Percentiles rank a stretch among this genome's conserved stretches.
Conservation (phyloP, 1,140 invertebrate species). For the Bombus impatiens region DNA sequence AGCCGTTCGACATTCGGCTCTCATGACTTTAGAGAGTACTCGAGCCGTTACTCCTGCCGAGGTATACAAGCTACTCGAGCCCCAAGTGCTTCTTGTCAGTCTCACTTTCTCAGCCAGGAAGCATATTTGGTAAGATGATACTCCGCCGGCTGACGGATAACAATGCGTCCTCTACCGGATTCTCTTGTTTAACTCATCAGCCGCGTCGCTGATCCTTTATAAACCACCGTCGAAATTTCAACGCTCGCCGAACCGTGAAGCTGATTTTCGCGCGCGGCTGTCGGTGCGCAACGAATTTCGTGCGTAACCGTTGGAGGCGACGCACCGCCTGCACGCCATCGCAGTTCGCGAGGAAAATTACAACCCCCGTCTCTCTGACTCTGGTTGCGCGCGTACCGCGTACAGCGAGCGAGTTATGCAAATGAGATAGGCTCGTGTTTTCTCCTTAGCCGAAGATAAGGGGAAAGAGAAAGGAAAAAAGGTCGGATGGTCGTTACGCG, state of each 20-base stretch:
- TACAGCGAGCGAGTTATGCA: constrained; percentile 30
- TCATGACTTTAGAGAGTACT: constrained; percentile 57
- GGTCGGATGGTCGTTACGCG: constrained; percentile 1
- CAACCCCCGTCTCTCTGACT: neutral
- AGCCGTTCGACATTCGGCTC: constrained; percentile 63
- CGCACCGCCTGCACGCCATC: neutral
- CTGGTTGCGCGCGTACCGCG: neutral
- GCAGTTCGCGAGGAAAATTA: constrained; percentile 15
- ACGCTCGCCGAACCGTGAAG: neutral
- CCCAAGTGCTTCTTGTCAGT: constrained; percentile 61
- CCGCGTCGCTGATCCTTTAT: neutral
- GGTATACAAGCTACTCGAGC: constrained; percentile 57
- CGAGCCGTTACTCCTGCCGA: constrained; percentile 60
- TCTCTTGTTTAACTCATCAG: constrained; percentile 37
- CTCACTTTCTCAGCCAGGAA: constrained; percentile 60
- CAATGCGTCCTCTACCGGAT: constrained; percentile 47
- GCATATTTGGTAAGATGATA: constrained; percentile 68
- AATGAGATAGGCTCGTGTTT: constrained; percentile 30
- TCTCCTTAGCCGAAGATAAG: constrained; percentile 27
- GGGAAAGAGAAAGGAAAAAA: neutral
- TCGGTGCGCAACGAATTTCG: neutral
- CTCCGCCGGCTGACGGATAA: constrained; percentile 30
- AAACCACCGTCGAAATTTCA: constrained; percentile 23
- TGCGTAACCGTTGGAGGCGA: neutral
- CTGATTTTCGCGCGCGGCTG: neutral